Evolutionary conservation across 1,140 invertebrate species (phyloP).

Genomic region (Tetramorium simillimum): DNA sequence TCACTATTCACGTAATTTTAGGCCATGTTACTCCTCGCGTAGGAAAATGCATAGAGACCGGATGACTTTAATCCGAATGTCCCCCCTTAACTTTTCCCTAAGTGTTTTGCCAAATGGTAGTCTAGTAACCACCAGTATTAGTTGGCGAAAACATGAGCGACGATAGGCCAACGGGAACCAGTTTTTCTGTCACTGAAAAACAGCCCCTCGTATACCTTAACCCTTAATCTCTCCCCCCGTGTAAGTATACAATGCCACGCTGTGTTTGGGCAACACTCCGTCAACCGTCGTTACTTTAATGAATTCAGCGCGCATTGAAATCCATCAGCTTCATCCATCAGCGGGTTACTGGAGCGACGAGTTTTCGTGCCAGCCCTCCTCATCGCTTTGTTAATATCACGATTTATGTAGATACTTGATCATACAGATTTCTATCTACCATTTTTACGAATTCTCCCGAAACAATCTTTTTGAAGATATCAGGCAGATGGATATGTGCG

Average conservation of each 20-base stretch:
- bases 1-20: background rate
- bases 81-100: slow-evolving; percentile 1
- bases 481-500: background rate
- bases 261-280: slow-evolving; percentile 57
- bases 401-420: background rate
- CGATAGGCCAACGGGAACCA: slow-evolving; percentile 29
- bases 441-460: background rate
- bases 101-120: slow-evolving; percentile 46
- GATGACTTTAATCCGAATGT: slow-evolving; percentile 17
- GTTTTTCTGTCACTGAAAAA: slow-evolving; percentile 43
- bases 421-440: background rate
- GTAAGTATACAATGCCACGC: slow-evolving; percentile 37
- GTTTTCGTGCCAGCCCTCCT: slow-evolving; percentile 14
- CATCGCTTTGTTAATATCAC: slow-evolving; percentile 37
- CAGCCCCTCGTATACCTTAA: slow-evolving; percentile 43
- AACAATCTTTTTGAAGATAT: background rate
- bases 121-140: slow-evolving; percentile 48
- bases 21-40: background rate
- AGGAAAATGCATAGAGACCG: background rate
- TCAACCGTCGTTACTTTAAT: slow-evolving; percentile 58
- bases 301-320: slow-evolving; percentile 46
- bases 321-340: slow-evolving; percentile 48
- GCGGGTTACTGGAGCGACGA: slow-evolving; percentile 25
- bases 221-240: slow-evolving; percentile 46
- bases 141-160: slow-evolving; percentile 37